Evolutionary conservation across 1,140 invertebrate species (phyloP).

Genomic region (Macrostomum lignano): DNA sequence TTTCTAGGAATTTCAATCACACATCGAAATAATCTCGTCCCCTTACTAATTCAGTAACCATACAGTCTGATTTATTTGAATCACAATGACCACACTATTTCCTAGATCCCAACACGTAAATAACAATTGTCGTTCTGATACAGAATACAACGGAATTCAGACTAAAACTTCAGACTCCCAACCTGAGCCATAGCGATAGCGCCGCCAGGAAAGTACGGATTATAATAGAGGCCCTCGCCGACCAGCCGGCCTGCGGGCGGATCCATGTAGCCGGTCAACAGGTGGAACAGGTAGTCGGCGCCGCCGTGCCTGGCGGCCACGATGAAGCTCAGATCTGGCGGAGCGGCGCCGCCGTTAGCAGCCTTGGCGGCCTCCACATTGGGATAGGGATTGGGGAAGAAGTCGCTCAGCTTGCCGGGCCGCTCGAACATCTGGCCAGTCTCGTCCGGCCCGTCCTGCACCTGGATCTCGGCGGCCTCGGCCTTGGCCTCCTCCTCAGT

Average conservation of each 20-base stretch:
- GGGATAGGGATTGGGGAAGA: slow-evolving; percentile 37
- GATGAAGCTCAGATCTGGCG: slow-evolving; percentile 79
- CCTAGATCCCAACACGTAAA: no score
- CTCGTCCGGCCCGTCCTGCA: slow-evolving; percentile 75
- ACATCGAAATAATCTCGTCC: no score
- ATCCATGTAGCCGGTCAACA: slow-evolving; percentile 73
- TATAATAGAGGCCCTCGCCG: slow-evolving; percentile 71
- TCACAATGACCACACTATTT: no score
- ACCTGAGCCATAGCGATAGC: slow-evolving; percentile 93
- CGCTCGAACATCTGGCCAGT: slow-evolving; percentile 59
- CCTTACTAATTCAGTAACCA: no score
- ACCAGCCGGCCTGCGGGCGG: slow-evolving; percentile 59
- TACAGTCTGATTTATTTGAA: no score
- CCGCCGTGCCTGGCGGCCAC: slow-evolving; percentile 56
- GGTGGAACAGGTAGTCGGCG: slow-evolving; percentile 69
- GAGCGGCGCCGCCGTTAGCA: slow-evolving; percentile 75
- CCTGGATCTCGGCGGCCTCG: slow-evolving; percentile 52
- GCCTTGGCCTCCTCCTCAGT: slow-evolving; percentile 75
- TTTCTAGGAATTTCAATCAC: no score
- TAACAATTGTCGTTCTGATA: no score
- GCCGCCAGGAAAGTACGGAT: slow-evolving; percentile 87
- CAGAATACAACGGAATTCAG: no score
- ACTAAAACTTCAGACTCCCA: no score
- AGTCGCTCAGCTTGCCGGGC: slow-evolving; percentile 78
- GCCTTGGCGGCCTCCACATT: slow-evolving; percentile 45